Evolutionary conservation across 2,888 invertebrate genomes (phyloP), one percentile per base, ranked within the genome.

Genomic region (Alloscopus bannaensis): DNA sequence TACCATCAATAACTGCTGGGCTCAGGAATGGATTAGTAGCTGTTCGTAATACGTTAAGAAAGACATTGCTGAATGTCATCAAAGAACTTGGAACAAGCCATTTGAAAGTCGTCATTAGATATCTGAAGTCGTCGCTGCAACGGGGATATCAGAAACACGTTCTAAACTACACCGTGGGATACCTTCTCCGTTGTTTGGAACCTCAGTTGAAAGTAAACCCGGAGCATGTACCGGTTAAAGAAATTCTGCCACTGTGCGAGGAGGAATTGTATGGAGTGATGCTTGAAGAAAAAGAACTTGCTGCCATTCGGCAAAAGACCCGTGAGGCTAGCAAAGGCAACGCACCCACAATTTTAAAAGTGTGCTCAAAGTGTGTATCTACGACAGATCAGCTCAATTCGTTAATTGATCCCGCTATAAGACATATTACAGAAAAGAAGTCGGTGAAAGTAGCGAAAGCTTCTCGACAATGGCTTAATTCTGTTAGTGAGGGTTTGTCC

Each of bases 141-240:
- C 60, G 83, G 36, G 84, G 84, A 20, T 84, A 82, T 55, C 81
- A 83, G 28, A 83, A 81, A 18, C 84, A 84, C 42, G 84, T 84
- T 0, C 62, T 84, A 16, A 76, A 84, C 36, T 82, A 81, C 55
- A 83, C 83, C 0, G 78, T 84, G 0, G 76, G 76, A 2, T 81
- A 79, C 29, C 59, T 84, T 4, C 28, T 84, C 40, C 72, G 77
- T 18, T 78, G 79, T 26, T 65, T 83, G 18, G 81, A 82, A 20
- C 65, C 50, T 18, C 77, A 81, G 20, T 50, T 84, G 20, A 80
- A 65, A 55, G 60, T 62, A 1, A 57, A 76, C 13, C 82, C 83
- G 3, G 11, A 40, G 2, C 72, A 73, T 31, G 66, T 84, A 3
- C 81, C 81, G n/a, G 70, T 84, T 0, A 83, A 84, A 28, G 79